Conservation (phyloP, 2,113 vertebrate genomes). For the Scomber scombrus region DNA sequence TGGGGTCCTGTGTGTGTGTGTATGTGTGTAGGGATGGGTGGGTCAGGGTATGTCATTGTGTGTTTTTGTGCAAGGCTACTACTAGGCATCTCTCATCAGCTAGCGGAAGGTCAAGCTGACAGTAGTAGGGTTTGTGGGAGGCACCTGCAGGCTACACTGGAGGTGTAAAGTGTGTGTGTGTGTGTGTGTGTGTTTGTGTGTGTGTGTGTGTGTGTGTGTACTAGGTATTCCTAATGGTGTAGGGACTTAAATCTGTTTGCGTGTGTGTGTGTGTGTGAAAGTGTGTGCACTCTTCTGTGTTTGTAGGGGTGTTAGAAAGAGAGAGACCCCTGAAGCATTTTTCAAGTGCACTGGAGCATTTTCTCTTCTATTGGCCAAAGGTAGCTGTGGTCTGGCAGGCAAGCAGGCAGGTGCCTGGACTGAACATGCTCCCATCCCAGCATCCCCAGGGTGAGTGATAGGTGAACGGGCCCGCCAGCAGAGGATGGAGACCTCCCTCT, state of each 20-base stretch:
- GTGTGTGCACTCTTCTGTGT: slow-evolving; percentile 5
- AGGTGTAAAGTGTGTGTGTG: slow-evolving; percentile 30
- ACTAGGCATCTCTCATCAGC: slow-evolving; percentile 60
- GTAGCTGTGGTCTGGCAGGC: slow-evolving; percentile 54
- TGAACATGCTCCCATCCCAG: slow-evolving; percentile 50
- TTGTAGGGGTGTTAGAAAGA: slow-evolving; percentile 28
- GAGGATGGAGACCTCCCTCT: slow-evolving; percentile 54
- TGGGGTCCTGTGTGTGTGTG: slow-evolving; percentile 35
- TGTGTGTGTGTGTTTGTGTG: slow-evolving; percentile 29
- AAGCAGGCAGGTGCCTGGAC: slow-evolving; percentile 73
- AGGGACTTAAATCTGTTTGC: too few relatives aligned
- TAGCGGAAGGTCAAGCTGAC: slow-evolving; percentile 67
- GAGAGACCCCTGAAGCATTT: slow-evolving; percentile 71
- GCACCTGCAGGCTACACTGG: slow-evolving; percentile 33
- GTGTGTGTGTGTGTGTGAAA: slow-evolving; percentile 21
- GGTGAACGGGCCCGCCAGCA: slow-evolving; percentile 47
- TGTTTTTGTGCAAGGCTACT: slow-evolving; percentile 28
- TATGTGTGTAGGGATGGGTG: slow-evolving; percentile 27
- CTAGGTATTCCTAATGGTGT: too few relatives aligned
- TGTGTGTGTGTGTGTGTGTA: slow-evolving; percentile 23
- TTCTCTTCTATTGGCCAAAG: slow-evolving; percentile 48
- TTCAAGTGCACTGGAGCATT: slow-evolving; percentile 78
- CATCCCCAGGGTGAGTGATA: slow-evolving; percentile 78
- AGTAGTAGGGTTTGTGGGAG: slow-evolving; percentile 37
- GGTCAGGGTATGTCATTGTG: slow-evolving; percentile 25